Base-by-base conservation (phyloP, 2,797 vertebrate species). In the Otolemur crassicaudatus region DNA sequence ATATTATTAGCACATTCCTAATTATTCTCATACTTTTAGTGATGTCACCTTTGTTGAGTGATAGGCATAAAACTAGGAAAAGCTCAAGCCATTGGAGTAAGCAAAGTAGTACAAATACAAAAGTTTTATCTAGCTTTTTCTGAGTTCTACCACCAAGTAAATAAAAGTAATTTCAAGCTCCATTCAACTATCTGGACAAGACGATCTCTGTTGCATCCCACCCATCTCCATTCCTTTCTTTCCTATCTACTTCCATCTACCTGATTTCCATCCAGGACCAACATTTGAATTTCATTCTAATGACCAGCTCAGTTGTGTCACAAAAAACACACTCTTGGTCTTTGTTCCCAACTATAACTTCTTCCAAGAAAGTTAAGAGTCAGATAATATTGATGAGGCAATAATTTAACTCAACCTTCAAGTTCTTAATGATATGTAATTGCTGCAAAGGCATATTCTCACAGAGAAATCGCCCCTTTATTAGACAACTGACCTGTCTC, bases 101-200 rank as follows among this genome's bases (percentile, higher is more conserved):
- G 40, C 23, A 49, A 46, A 17, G 14, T 40, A 58, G 3, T 34
- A 70, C 5, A 87, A 91, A 90, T 29, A 60, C 14, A 87, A 58
- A 90, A 69, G 3, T 43, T 63, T 60, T 53, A 37, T 27, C 14
- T 53, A 53, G 8, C 53, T 60, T 84, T 94, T 87, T 87, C 60
- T 37, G 46, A 80, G 49, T 67, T 92, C 58, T 56, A 37, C n/a
- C 60, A 93, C 77, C 67, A 87, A 81, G 25, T 81, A 12, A 20
- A 65, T 88, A 43, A 72, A 84, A 87, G 40, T 75, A 92, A 70
- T 69, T 91, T 84, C 67, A 72, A 79, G 56, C 27, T 75, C 89
- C 9, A 88, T 40, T 67, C 92, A 96, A 70, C 43, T 63, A 56
- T 2, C 8, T 37, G 34, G 46, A 76, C 65, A 83, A 85, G 43